A percentile compares a stretch with the other conserved stretches of the same genome.
These are phyloP conservation scores for Psittacus erithacus DNA, from an alignment of 2,113 vertebrate species.

Conservation along the genomic window DNA sequence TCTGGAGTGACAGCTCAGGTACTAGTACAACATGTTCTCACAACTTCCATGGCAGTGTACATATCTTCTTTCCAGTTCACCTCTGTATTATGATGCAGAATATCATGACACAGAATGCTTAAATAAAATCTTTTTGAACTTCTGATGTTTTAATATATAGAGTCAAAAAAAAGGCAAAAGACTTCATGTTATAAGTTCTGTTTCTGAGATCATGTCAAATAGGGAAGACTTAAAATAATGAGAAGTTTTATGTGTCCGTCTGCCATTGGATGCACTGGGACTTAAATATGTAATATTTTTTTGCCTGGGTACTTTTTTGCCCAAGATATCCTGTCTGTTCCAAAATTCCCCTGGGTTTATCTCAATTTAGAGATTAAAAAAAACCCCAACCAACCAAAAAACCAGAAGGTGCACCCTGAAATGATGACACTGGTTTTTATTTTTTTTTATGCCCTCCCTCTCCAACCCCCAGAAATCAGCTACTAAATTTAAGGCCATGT, in stretches of 20 bases:
- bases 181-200: background rate
- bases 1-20: conserved; percentile 68
- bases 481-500: background rate
- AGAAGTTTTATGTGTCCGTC: background rate
- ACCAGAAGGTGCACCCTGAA: background rate
- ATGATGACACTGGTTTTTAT: background rate
- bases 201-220: background rate
- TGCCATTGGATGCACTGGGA: background rate
- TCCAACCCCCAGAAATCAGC: background rate
- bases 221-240: background rate
- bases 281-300: background rate
- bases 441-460: background rate
- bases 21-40: conserved; percentile 70
- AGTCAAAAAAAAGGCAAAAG: background rate
- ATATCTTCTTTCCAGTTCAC: conserved; percentile 40
- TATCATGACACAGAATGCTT: background rate
- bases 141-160: background rate
- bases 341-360: background rate
- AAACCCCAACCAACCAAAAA: background rate
- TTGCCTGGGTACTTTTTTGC: background rate
- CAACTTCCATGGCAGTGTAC: conserved; percentile 52
- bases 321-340: background rate
- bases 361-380: background rate
- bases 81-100: conserved; percentile 53
- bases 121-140: background rate